Evolutionary conservation across 2,888 invertebrate genomes (phyloP).

Genomic region (Drosophila algonquin): DNA sequence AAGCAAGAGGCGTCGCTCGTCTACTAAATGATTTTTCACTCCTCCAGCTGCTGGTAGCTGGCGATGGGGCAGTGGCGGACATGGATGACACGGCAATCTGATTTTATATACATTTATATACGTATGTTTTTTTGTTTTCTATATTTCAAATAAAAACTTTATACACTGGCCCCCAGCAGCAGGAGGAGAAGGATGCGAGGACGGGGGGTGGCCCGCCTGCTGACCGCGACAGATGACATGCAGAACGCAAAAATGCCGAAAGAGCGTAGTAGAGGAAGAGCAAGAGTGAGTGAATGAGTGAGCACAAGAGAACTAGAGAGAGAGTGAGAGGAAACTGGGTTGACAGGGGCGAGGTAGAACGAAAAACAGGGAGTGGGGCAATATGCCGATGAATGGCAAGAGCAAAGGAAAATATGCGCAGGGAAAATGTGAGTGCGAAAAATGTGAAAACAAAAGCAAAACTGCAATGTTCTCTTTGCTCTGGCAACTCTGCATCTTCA

Average conservation of each 20-base stretch:
- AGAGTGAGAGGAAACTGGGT: constrained; percentile 29
- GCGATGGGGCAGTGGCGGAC: neutral
- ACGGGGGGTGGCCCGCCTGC: constrained; percentile 55
- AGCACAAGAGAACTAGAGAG: constrained; percentile 15
- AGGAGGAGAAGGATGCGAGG: constrained; percentile 8
- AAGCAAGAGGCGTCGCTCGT: constrained; percentile 12
- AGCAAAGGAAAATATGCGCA: constrained; percentile 49
- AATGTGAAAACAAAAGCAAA: constrained; percentile 53
- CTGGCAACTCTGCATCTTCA: neutral
- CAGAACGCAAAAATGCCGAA: constrained; percentile 51
- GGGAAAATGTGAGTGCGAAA: constrained; percentile 55
- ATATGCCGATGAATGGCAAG: constrained; percentile 30
- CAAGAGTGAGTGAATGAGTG: constrained; percentile 40
- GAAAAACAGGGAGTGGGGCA: constrained; percentile 7
- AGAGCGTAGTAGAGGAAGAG: constrained; percentile 45
- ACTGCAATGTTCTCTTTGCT: constrained; percentile 11
- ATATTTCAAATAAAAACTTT: constrained; percentile 36
- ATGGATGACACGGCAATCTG: neutral
- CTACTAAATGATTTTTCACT: neutral
- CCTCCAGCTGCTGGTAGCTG: neutral
- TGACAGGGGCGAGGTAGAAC: constrained; percentile 3
- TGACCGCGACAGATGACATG: constrained; percentile 76
- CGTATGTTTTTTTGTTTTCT: neutral
- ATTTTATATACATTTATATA: neutral
- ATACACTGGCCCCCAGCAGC: constrained; percentile 3